Base-by-base conservation (phyloP, 2,888 invertebrate species). In the Drosophila sordidapex region DNA sequence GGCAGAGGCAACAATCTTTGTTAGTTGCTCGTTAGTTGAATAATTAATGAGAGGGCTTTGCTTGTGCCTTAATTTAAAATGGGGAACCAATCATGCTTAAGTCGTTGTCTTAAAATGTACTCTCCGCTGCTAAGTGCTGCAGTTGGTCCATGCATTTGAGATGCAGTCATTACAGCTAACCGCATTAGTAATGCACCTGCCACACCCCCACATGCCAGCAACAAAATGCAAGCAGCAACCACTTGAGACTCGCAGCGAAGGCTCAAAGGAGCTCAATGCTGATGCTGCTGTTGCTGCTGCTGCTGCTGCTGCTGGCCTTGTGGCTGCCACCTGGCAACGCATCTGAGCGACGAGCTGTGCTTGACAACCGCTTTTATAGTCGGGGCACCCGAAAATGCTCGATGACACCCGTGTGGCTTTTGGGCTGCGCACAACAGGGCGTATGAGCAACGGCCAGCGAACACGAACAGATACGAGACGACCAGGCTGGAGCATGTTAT, bases 321-420 rank as follows among this genome's bases (percentile, higher is more conserved):
- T 79, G 83, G 69, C 80, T 66, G 82, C 76, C 73, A 89, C 84
- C 83, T 78, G 84, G 76, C 90, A 82, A 83, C 88, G 87, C 73
- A 83, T 86, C 79, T 90, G 80, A 76, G 78, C 74, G 75, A 53
- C 76, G 72, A 76, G 82, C 83, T 74, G 82, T 82, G 80, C 89
- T 62, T 80, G 89, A 82, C 82, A 79, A 80, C 82, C 81, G 89
- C 89, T 90, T 87, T 90, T 87, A 90, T 90, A 87, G 76, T 76
- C 70, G 58, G n/a, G 38, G 48, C 76, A 43, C 52, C 48, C 49
- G 21, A 43, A 43, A 35, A 51, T 40, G 60, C 70, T 75, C 57
- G 46, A 40, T 53, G 49, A 56, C 52, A 36, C 60, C 46, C 15
- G 25, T 68, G 73, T 65, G 77, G 66, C 67, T 77, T 81, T 79